Evolutionary conservation across 2,113 vertebrate species (phyloP), one percentile per base, ranked within the genome.

Genomic region (Gymnobelideus leadbeateri): DNA sequence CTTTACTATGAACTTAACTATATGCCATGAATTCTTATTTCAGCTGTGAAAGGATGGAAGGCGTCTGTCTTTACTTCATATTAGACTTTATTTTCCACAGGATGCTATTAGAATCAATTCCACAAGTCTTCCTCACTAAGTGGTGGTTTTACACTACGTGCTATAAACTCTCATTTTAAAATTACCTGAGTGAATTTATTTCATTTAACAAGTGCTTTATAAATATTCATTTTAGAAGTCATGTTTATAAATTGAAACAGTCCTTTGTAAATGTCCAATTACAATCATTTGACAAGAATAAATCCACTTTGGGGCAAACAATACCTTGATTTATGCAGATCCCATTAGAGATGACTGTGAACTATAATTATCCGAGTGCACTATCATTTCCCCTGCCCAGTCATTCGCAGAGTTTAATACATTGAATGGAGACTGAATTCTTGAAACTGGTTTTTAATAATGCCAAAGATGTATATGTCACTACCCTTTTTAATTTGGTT

Each of bases 371-470:
- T 98, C 97, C 96, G 91, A 61, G 95, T 96, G 96, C 95, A 96
- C 97, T 98, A 94, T 97, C 97, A 98, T 98, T 98, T 97, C 96
- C 95, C 95, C 97, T 98, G 98, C 97, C 97, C 97, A 97, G 96
- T 95, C 97, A 96, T 96, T 98, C 96, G 97, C 37, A 96, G 97
- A 95, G 93, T 98, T 97, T 98, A 97, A 97, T 95, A 96, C 94
- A 97, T 97, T 97, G 96, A 93, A 97, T 96, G 91, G 95, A 98
- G 97, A 94, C 95, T 96, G 92, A 95, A 97, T 97, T 97, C 96
- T 68, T 46, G 19, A 95, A 92, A 37, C 43, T 49, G 46, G 3
- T 97, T 91, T 94, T 51, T 97, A 90, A 93, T 55, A 93, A 91
- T 93, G 43, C 46, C 50, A 84, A 77, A 31, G 50, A 98, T 96